Conservation (phyloP, 1,140 invertebrate species). For the Drosophila sturtevanti region DNA sequence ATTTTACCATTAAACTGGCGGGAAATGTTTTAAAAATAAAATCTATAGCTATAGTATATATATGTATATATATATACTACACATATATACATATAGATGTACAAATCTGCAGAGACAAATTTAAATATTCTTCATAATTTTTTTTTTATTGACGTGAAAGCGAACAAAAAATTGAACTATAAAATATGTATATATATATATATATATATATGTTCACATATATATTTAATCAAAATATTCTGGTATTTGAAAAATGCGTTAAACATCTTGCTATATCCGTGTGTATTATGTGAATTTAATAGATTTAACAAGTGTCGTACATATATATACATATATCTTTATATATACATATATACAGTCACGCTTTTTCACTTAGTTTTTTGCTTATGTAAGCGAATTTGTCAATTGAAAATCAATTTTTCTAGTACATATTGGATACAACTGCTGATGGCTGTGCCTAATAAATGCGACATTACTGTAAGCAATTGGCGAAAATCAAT, state of each 20-base stretch:
- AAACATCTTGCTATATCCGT: conserved; percentile 47
- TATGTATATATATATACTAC: conserved; percentile 25
- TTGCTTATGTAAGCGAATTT: conserved; percentile 59
- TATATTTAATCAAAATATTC: conserved; percentile 41
- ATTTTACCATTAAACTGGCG: conserved; percentile 63
- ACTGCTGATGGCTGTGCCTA: conserved; percentile 1
- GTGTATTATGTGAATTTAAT: conserved; percentile 55
- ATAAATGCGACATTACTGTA: conserved; percentile 32
- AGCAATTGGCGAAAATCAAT: conserved; percentile 69
- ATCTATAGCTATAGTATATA: conserved; percentile 39
- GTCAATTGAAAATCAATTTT: conserved; percentile 52
- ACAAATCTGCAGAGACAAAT: neutral
- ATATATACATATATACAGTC: conserved; percentile 3
- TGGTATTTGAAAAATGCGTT: conserved; percentile 69
- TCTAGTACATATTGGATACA: conserved; percentile 31
- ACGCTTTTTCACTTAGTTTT: conserved; percentile 13
- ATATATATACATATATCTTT: neutral
- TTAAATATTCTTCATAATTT: conserved; percentile 6
- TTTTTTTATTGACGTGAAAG: conserved; percentile 55
- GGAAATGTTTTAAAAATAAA: conserved; percentile 71
- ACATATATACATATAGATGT: neutral
- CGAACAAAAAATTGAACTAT: conserved; percentile 39
- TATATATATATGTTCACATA: conserved; percentile 17
- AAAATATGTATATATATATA: conserved; percentile 33
- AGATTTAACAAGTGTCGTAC: conserved; percentile 30